Conservation (phyloP, 2,888 invertebrate genomes). For the Pecten maximus region DNA sequence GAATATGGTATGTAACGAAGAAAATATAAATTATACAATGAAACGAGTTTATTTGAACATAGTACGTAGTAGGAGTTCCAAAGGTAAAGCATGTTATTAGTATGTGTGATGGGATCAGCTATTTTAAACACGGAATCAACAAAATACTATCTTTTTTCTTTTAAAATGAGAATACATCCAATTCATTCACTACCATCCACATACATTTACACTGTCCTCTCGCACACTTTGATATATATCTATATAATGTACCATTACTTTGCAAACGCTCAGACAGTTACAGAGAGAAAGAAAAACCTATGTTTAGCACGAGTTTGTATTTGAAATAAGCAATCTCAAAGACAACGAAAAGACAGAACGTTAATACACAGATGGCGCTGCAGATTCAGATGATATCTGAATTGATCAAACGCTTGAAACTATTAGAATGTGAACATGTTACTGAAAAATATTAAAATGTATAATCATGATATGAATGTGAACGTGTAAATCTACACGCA, state of each 20-base stretch:
- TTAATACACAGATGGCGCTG: conserved; percentile 18
- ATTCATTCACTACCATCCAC: not conserved
- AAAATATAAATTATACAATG: conserved; percentile 10
- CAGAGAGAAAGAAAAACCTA: conserved; percentile 2
- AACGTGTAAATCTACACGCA: not conserved
- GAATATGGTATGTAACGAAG: conserved; percentile 13
- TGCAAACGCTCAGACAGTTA: not conserved
- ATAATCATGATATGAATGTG: not conserved
- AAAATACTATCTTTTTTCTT: not conserved
- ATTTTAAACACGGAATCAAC: conserved; percentile 6
- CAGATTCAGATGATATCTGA: not conserved
- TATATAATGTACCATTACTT: conserved; percentile 13
- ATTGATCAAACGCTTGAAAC: not conserved
- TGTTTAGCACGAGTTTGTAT: conserved; percentile 18
- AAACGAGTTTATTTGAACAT: not conserved
- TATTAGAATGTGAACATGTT: not conserved
- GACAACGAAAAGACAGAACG: conserved; percentile 32
- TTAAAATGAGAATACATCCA: not conserved
- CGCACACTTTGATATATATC: not conserved
- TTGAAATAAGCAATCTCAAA: conserved; percentile 25
- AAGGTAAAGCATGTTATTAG: not conserved
- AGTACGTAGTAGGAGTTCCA: not conserved
- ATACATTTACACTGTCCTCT: not conserved
- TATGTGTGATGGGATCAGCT: not conserved
- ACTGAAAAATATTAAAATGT: conserved; percentile 24